These are phyloP conservation scores for Rhopalosiphum padi DNA, from an alignment of 1,140 invertebrate species.

Conservation along the genomic window DNA sequence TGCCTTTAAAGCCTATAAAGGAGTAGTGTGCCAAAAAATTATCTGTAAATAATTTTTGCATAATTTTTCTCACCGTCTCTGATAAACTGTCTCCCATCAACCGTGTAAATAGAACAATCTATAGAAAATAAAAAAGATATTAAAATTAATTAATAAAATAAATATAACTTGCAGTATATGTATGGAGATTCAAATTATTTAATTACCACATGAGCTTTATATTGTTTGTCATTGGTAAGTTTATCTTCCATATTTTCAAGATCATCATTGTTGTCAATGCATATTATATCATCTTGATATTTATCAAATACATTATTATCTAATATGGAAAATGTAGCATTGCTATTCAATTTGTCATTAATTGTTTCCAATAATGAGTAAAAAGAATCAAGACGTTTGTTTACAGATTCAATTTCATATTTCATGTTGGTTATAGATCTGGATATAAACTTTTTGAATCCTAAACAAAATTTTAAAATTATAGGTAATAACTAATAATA, in stretches of 20 bases:
- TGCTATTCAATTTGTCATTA: background rate
- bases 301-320: background rate
- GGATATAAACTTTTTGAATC: background rate
- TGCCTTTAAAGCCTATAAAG: background rate
- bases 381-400: background rate
- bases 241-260: background rate
- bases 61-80: background rate
- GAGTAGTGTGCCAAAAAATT: background rate
- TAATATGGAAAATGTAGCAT: background rate
- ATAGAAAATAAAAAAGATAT: background rate
- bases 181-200: background rate
- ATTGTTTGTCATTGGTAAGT: background rate
- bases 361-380: background rate
- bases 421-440: background rate
- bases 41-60: constrained; percentile 15
- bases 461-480: background rate
- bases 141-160: background rate
- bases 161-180: background rate
- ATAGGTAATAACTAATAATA: too few species aligned
- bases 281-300: background rate
- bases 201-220: background rate
- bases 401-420: background rate
- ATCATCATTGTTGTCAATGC: background rate
- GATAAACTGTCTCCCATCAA: constrained; percentile 2
- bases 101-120: background rate